Conservation (phyloP, 1,140 invertebrate genomes). For the Neodiprion virginianus region DNA sequence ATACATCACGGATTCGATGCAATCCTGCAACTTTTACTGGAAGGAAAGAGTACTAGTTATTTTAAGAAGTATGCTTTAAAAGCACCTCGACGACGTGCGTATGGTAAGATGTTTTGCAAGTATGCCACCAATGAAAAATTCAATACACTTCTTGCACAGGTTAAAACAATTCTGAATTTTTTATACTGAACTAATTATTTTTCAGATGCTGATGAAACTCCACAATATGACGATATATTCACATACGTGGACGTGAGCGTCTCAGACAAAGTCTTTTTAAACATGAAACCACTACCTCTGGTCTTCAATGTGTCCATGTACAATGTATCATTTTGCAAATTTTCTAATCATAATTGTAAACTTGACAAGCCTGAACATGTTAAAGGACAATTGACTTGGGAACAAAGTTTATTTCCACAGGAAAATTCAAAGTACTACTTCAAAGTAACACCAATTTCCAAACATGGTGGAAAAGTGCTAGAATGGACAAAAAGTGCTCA, state of each 20-base stretch:
- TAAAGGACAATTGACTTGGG: slow-evolving; percentile 20
- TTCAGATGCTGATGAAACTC: background rate
- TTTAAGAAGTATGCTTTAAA: background rate
- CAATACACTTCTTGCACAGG: background rate
- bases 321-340: slow-evolving; percentile 49
- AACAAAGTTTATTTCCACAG: slow-evolving; percentile 40
- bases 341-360: slow-evolving; percentile 34
- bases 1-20: too few species aligned
- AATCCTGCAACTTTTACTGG: too few species aligned
- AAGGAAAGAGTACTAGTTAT: too few species aligned
- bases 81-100: background rate
- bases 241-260: background rate
- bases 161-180: background rate
- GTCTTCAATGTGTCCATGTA: slow-evolving; percentile 49
- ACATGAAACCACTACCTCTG: slow-evolving; percentile 48
- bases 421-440: slow-evolving; percentile 47
- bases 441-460: slow-evolving; percentile 51
- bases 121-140: background rate
- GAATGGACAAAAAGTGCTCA: slow-evolving; percentile 15
- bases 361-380: slow-evolving; percentile 30
- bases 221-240: background rate
- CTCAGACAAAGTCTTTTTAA: slow-evolving; percentile 27
- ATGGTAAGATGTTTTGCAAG: background rate
- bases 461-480: slow-evolving; percentile 41
- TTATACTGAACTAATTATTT: background rate